Base-by-base conservation (phyloP, 2,888 invertebrate genomes). In the Taenaris catops region DNA sequence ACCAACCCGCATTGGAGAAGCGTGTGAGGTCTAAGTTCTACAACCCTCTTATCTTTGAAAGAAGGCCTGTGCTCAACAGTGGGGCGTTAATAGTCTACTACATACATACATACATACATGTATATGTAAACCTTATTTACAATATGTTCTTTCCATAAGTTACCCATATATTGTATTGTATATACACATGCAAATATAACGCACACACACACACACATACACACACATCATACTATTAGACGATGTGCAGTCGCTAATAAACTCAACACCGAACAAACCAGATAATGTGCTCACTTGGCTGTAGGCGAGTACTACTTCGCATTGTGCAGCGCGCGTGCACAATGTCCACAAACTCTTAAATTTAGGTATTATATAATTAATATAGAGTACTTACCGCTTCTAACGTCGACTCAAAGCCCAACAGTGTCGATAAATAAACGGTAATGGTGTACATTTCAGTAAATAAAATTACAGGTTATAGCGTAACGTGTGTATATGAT, bases 281-380 rank as follows among this genome's bases (percentile, higher is more conserved):
- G 94, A 94, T 74, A 94, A 93, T 76, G 92, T 92, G 65, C 90
- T 95, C 62, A 95, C 95, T 68, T 96, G 95, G 95, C 91, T 95
- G 87, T 95, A 91, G 68, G 53, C 42, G 19, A 8, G 10, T 19
- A 19, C 5, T 7, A 17, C 7, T 1, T 1, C 7, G 12, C 10
- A 14, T 9, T 16, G 20, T 14, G 33, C 32, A 32, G 20, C 20
- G 35, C 19, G 14, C 43, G 27, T 46, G 44, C 51, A 44, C 47
- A 52, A 46, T 38, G 48, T 54, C 48, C 43, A 58, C 55, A 58
- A 59, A 66, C 60, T 58, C 56, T 64, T 53, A 58, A 48, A 54
- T 60, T n/a, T 63, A 68, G 61, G 48, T 63, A 57, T 61, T 57
- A 60, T 53, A 43, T 54, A 49, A 51, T 47, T 48, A 49, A 43